Base-by-base conservation (phyloP, 2,797 vertebrate genomes). In the Bryconaethiops microstoma region DNA sequence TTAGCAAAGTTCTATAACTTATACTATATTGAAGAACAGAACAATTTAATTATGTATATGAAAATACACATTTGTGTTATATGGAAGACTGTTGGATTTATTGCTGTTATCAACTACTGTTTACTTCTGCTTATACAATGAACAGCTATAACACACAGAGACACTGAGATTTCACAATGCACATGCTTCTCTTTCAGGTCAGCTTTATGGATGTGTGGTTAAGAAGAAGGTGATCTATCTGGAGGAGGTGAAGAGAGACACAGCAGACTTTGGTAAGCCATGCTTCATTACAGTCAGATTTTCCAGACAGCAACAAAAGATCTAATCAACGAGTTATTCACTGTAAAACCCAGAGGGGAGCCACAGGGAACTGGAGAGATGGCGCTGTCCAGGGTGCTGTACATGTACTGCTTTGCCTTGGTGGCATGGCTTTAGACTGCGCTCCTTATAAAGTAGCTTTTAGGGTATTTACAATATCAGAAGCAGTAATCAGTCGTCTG, bases 151-250 rank as follows among this genome's bases (percentile, higher is more conserved):
- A 48, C 7, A 48, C 45, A 48, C 5, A 8, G 45, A 48, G 45
- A 48, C 7, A 48, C 0, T 48, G 19, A 35, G 35, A 35, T 35
- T 35, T 35, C 35, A 35, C 4, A 35, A 35, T 73, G 21, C 71
- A 16, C 39, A 23, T 57, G 45, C 72, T 7, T 42, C 13, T 48
- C 6, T 86, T 82, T 1, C 89, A 99, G 97, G 96, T 74, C 91
- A 94, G 81, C 95, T 88, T 62, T 97, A 96, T 0, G 98, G 97
- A 76, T 98, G 96, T 0, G 96, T 99, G 80, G 96, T 99, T 76
- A 96, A 95, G 87, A 99, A 97, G 92, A 99, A 96, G 90, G 96
- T 99, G 57, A 93, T 98, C 78, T 97, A 96, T 89, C 86, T 99
- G 85, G 98, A 99, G 82, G 97, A 98, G 67, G 88, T 97, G 79